A percentile compares a stretch with the other conserved stretches of the same genome.
Evolutionary conservation across 2,113 vertebrate genomes (phyloP).

Genomic region (Aleadryas rufinucha): DNA sequence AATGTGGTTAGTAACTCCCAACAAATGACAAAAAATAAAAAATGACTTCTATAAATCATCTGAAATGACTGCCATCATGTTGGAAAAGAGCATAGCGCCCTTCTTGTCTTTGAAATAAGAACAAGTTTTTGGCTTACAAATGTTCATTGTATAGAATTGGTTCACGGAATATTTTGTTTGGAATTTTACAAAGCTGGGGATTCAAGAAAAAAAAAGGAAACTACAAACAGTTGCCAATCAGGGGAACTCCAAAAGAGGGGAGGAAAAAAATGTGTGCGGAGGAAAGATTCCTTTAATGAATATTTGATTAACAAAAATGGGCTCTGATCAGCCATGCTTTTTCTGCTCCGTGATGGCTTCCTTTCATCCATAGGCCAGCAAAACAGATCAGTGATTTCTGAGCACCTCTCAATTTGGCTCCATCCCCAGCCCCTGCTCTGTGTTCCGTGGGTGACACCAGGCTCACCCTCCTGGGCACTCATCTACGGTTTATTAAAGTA

Average conservation of each 20-base stretch:
- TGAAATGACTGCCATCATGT: constrained; percentile 85
- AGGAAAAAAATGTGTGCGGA: not conserved
- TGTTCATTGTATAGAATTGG: constrained; percentile 50
- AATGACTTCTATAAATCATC: constrained; percentile 80
- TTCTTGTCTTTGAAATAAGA: constrained; percentile 44
- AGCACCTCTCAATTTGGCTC: constrained; percentile 59
- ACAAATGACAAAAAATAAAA: constrained; percentile 81
- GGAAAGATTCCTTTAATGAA: constrained; percentile 50
- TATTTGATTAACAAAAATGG: constrained; percentile 70
- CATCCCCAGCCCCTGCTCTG: constrained; percentile 14
- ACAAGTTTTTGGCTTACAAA: constrained; percentile 42
- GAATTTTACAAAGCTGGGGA: constrained; percentile 54
- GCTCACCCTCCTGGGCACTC: constrained; percentile 48
- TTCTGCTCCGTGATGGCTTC: constrained; percentile 84
- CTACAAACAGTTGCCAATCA: constrained; percentile 69
- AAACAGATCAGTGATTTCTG: constrained; percentile 56
- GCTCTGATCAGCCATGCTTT: constrained; percentile 79
- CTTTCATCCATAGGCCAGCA: constrained; percentile 85
- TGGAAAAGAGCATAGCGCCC: constrained; percentile 81
- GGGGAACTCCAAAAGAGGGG: constrained; percentile 58
- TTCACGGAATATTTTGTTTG: constrained; percentile 53
- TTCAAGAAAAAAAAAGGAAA: not conserved
- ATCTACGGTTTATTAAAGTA: constrained; percentile 71
- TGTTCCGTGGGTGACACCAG: constrained; percentile 8
- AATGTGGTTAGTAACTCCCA: constrained; percentile 89